Evolutionary conservation across 2,797 vertebrate species (phyloP).

Genomic region (Monodelphis domestica): DNA sequence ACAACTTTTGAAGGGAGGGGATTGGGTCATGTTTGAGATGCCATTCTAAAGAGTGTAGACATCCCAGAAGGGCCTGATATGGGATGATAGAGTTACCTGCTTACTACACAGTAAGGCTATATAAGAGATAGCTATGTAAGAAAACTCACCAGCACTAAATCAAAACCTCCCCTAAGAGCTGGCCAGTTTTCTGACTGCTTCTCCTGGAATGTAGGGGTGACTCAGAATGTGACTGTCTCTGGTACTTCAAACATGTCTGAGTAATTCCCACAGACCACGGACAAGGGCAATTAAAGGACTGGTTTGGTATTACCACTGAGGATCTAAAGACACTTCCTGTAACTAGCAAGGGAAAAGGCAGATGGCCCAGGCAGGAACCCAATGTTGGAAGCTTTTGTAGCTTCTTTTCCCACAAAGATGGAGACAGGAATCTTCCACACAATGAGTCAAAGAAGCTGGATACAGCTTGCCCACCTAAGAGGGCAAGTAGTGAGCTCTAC

Average conservation of each 20-base stretch:
- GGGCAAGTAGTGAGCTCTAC: not conserved
- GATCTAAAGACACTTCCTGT: slow-evolving; percentile 10
- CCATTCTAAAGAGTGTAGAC: slow-evolving; percentile 37
- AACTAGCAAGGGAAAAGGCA: slow-evolving; percentile 13
- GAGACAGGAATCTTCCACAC: slow-evolving; percentile 5
- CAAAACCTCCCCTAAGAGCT: slow-evolving; percentile 51
- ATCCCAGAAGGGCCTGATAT: slow-evolving; percentile 14
- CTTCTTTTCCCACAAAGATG: not conserved
- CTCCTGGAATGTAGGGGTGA: slow-evolving; percentile 46
- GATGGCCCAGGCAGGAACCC: slow-evolving; percentile 14
- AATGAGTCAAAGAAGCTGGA: not conserved
- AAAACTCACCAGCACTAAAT: slow-evolving; percentile 36
- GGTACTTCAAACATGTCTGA: slow-evolving; percentile 54
- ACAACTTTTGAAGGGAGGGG: slow-evolving; percentile 29
- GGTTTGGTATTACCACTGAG: slow-evolving; percentile 38
- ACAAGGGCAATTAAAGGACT: slow-evolving; percentile 47
- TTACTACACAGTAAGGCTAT: not conserved
- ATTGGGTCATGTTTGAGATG: slow-evolving; percentile 9
- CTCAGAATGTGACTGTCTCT: slow-evolving; percentile 59
- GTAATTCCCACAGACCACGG: slow-evolving; percentile 13
- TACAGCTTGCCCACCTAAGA: not conserved
- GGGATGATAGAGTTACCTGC: slow-evolving; percentile 42
- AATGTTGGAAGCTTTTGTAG: not conserved
- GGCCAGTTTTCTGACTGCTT: slow-evolving; percentile 59
- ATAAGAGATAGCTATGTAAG: slow-evolving; percentile 25